Conservation (phyloP, 1,140 invertebrate species). For the Contarinia nasturtii region DNA sequence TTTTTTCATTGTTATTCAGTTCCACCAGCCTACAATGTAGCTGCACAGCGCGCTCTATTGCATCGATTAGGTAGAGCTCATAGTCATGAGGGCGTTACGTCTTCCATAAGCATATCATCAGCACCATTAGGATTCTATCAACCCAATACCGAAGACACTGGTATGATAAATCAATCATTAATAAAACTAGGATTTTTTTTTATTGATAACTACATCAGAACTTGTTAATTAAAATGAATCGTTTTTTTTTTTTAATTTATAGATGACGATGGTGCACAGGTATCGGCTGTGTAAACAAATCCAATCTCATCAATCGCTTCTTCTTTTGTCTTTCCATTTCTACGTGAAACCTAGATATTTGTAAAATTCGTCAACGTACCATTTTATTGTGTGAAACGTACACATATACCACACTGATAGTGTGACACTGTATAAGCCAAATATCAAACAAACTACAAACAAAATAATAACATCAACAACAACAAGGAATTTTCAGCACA, state of each 20-base stretch:
- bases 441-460: too few relatives aligned
- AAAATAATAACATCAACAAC: too few relatives aligned
- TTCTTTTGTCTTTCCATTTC: too few relatives aligned
- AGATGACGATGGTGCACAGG: constrained; percentile 6
- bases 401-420: too few relatives aligned
- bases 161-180: too few relatives aligned
- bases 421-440: too few relatives aligned
- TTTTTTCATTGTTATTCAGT: neutral
- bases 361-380: too few relatives aligned
- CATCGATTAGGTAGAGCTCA: constrained; percentile 63
- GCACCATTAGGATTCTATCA: neutral
- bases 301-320: too few relatives aligned
- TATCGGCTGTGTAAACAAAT: constrained; percentile 4
- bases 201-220: neutral
- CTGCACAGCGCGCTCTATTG: constrained; percentile 58
- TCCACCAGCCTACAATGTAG: constrained; percentile 54
- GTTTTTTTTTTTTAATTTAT: neutral
- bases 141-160: neutral
- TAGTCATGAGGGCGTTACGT: constrained; percentile 65
- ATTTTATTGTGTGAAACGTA: too few relatives aligned
- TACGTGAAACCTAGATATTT: too few relatives aligned
- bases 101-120: constrained; percentile 27
- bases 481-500: too few relatives aligned
- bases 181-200: neutral
- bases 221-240: neutral